Evolutionary conservation across 2,888 invertebrate genomes (phyloP), one percentile per base, ranked within the genome.

Genomic region (Dexiosoma caninum): DNA sequence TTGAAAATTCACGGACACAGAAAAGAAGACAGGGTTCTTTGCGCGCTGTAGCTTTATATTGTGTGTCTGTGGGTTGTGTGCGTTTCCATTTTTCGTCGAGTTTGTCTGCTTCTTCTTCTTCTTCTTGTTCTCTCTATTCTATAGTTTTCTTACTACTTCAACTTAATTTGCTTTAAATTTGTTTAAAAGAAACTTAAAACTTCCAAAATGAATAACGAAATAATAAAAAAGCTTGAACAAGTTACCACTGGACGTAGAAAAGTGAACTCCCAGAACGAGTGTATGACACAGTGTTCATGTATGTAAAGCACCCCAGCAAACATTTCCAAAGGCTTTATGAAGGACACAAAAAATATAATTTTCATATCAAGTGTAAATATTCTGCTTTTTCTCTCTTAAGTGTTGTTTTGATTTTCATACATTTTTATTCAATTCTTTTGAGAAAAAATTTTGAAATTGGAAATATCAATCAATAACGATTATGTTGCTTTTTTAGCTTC

Each of bases 141-240:
- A 59, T 71, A 71, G 70, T 78, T 76, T 76, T 62, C 60, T 62
- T 78, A 57, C 57, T 53, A 64, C 49, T 70, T 77, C 49, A 55
- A 23, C 70, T 64, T 57, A 77, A 70, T 71, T 70, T 77, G 70
- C 62, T 53, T 72, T 19, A 44, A 42, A 64, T 35, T 53, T 42
- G 32, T 35, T 72, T 55, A 55, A 71, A 78, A 66, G 35, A 66
- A 55, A 78, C 55, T 42, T 3, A 78, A 66, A 70, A 77, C 23
- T 77, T 64, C 57, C 57, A 59, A 75, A 75, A 59, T 55, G 53
- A 42, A 46, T 53, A 35, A 40, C 49, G 32, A 40, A 64, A 19
- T 12, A 40, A 37, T 4, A 62, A 77, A 70, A n/a, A 70, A 64
- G 23, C 55, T 64, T 62, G 55, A 70, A 49, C 49, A 59, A 66